Base-by-base conservation (phyloP, 2,113 vertebrate species). In the Colossoma macropomum region DNA sequence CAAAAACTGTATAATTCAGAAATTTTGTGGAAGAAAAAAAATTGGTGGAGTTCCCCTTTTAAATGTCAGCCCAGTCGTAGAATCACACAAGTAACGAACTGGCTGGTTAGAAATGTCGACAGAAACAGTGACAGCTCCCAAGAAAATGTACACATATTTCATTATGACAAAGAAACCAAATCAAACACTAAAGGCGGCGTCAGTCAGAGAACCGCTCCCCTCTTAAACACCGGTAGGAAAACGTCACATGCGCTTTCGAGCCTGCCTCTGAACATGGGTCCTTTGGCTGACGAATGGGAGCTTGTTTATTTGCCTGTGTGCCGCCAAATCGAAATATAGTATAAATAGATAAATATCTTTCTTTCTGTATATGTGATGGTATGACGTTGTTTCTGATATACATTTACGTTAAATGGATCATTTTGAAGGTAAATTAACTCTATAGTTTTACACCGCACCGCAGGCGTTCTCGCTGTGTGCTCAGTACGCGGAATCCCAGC, bases 381-480 rank as follows among this genome's bases (percentile, higher is more conserved):
- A 30, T 1, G 19, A 21, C 12, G 0, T 0, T 54, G 2, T 48
- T 54, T 7, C 17, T 30, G 9, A 23, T 17, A 52, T 56, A 17
- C 60, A 28, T 23, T 5, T 27, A 62, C 10, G 4, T 13, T 11
- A 62, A 1, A 27, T 2, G 2, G 8, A 21, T 4, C n/a, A 62
- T 13, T 10, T 1, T 62, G 25, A 62, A 27, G 1, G 25, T 0
- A 1, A 13, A 27, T 13, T 13, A 9, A 62, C 1, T 0, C 7
- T 25, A 3, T 27, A 27, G 1, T 62, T n/a, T n/a, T 27, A 3
- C 6, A 23, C n/a, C 2, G n/a, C 5, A 27, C 1, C 15, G 3
- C 59, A 93, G 93, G 94, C 94, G 86, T 52, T 80, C 81, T 0
- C 2, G 28, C 4, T 3, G 86, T 17, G 88, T 65, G 52, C 91